A percentile compares a stretch with the other conserved stretches of the same genome.
Conservation (phyloP, 2,113 vertebrate genomes). For the Hiodon tergisus region DNA sequence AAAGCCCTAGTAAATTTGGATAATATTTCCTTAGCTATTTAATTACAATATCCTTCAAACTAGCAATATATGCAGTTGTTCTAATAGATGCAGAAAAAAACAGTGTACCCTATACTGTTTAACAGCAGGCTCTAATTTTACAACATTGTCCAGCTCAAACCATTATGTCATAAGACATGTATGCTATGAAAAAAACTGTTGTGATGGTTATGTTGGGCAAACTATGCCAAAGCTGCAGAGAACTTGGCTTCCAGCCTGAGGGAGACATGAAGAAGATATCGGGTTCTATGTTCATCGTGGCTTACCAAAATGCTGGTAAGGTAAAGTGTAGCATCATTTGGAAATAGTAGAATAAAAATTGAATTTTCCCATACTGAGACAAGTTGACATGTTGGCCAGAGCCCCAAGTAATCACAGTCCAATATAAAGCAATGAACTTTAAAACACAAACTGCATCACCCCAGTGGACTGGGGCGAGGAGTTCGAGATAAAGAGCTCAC, state of each 20-base stretch:
- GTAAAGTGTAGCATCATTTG: background rate
- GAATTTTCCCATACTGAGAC: slow-evolving; percentile 3
- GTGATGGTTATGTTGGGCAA: slow-evolving; percentile 3
- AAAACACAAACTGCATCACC: slow-evolving; percentile 14
- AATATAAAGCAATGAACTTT: too few species aligned
- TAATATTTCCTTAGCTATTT: slow-evolving; percentile 48
- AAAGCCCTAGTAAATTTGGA: slow-evolving; percentile 63
- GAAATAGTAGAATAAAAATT: background rate
- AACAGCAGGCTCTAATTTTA: slow-evolving; percentile 33
- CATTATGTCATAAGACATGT: slow-evolving; percentile 10
- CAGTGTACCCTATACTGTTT: slow-evolving; percentile 35
- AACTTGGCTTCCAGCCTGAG: background rate
- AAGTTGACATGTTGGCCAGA: background rate
- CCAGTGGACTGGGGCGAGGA: background rate
- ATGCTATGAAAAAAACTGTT: slow-evolving; percentile 13
- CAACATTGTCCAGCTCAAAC: slow-evolving; percentile 24
- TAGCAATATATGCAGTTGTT: slow-evolving; percentile 67
- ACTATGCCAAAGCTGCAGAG: background rate
- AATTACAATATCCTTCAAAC: slow-evolving; percentile 46
- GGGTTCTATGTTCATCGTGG: slow-evolving; percentile 1
- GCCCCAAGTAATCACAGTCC: slow-evolving; percentile 15
- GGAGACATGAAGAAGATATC: background rate
- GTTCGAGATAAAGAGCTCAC: background rate
- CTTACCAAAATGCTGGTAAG: background rate
- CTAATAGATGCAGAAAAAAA: slow-evolving; percentile 39